These are phyloP conservation scores for Lipophrys pholis DNA, from an alignment of 2,113 vertebrate genomes.

Conservation along the genomic window DNA sequence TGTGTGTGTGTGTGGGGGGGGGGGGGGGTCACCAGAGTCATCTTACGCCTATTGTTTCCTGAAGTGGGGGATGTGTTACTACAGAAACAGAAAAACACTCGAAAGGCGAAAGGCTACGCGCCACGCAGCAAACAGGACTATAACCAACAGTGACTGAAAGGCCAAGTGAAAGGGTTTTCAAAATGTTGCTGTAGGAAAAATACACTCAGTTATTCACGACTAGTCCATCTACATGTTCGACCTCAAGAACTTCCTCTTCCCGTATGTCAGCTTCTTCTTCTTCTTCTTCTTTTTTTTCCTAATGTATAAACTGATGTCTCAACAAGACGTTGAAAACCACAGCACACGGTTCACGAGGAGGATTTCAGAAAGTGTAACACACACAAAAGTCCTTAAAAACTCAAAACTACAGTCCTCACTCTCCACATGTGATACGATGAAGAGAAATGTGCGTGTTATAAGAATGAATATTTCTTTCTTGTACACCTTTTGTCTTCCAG, in stretches of 20 bases:
- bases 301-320: neutral
- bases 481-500: no score
- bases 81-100: slow-evolving; percentile 20
- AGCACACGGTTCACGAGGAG: neutral
- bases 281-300: neutral
- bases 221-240: slow-evolving; percentile 11
- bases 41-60: slow-evolving; percentile 54
- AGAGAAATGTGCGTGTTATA: no score
- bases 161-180: neutral
- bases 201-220: neutral
- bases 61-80: slow-evolving; percentile 45
- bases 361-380: no score
- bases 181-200: neutral
- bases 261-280: slow-evolving; percentile 50
- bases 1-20: no score
- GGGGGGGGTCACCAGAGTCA: slow-evolving; percentile 33
- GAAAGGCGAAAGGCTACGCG: neutral
- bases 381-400: no score
- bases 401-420: no score
- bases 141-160: neutral
- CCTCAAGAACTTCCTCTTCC: slow-evolving; percentile 48
- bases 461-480: no score
- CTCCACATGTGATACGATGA: no score
- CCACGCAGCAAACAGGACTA: neutral
- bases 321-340: neutral